phyloP scores from a whole-genome alignment of 2,797 vertebrate species.

The Muraenolepis orangiensis region DNA sequence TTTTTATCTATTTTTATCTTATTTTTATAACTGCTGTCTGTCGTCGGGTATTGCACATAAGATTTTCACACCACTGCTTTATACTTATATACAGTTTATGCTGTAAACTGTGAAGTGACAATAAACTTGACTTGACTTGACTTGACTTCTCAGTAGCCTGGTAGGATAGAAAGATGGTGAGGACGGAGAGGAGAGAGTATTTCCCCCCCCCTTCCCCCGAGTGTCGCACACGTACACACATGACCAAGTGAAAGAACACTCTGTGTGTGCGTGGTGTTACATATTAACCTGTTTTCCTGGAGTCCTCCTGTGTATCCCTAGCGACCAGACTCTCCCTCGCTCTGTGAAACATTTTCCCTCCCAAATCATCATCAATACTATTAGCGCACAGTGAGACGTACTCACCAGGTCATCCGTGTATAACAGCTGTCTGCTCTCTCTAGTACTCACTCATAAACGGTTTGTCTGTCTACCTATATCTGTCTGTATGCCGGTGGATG shows the following conservation, averaged over 20 bases:
- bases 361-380: background rate
- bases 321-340: constrained; percentile 18
- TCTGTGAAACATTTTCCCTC: background rate
- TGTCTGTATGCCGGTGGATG: background rate
- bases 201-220: no score
- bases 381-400: background rate
- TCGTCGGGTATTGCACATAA: no score
- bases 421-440: background rate
- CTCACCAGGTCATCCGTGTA: background rate
- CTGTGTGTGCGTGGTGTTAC: constrained; percentile 25
- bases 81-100: no score
- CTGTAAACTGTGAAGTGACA: no score
- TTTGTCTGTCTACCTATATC: background rate
- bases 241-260: background rate
- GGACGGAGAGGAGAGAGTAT: no score
- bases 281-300: constrained; percentile 38
- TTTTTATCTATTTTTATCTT: no score
- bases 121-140: no score
- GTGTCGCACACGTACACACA: constrained; percentile 5
- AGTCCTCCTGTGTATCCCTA: constrained; percentile 37
- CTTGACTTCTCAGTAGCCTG: no score
- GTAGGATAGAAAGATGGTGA: no score
- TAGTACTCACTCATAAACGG: background rate
- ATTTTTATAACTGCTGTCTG: no score
- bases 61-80: no score